A percentile compares a stretch with the other conserved stretches of the same genome.
Evolutionary conservation across 2,113 vertebrate species (phyloP).

Genomic region (Parotia lawesii): DNA sequence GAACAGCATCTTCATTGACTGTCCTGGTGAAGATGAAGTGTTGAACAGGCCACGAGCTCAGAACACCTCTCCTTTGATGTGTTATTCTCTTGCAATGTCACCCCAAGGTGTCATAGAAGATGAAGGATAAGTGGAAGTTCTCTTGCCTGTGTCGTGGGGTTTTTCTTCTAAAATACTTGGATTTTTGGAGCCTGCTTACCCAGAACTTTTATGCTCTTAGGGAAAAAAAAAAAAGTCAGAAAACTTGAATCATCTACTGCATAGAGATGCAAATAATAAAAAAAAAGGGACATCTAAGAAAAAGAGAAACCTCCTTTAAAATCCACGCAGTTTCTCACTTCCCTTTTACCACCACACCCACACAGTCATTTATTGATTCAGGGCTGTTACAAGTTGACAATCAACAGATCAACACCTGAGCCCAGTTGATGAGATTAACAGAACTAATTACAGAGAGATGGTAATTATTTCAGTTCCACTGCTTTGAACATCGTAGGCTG

Average conservation of each 20-base stretch:
- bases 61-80: background rate
- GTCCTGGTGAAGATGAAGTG: background rate
- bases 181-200: background rate
- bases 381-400: background rate
- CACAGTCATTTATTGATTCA: background rate
- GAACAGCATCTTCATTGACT: background rate
- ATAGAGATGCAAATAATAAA: background rate
- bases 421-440: background rate
- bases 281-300: background rate
- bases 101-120: background rate
- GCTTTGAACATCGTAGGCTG: background rate
- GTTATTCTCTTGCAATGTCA: background rate
- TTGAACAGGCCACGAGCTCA: background rate
- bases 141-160: accelerated
- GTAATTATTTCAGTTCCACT: background rate
- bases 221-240: background rate
- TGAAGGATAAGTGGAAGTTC: background rate
- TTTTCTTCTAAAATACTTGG: background rate
- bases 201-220: background rate
- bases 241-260: background rate
- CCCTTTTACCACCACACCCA: background rate
- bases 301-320: background rate
- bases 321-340: background rate
- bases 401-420: background rate
- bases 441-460: background rate